These are phyloP conservation scores for Aphidius gifuensis DNA, from an alignment of 1,140 invertebrate species.

Conservation along the genomic window DNA sequence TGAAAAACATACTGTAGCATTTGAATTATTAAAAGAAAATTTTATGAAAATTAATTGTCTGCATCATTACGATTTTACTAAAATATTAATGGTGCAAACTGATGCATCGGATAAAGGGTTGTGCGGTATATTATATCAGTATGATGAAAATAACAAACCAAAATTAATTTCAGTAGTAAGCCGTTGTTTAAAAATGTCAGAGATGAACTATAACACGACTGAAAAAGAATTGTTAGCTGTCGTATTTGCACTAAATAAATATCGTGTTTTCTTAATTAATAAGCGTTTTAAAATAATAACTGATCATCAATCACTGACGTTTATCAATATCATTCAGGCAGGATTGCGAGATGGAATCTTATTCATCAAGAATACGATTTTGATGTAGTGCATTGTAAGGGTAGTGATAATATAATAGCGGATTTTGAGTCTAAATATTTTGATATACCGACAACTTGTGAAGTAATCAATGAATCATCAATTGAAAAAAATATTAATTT, in stretches of 20 bases:
- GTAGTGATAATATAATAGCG: neutral
- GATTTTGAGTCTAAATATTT: slow-evolving; percentile 1
- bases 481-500: neutral
- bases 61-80: neutral
- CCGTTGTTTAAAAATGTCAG: neutral
- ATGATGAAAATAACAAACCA: neutral
- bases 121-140: neutral
- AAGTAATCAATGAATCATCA: neutral
- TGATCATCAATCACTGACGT: slow-evolving; percentile 6
- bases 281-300: neutral
- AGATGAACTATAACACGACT: slow-evolving; percentile 1
- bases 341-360: neutral
- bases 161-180: neutral
- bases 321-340: neutral
- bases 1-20: neutral
- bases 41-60: neutral
- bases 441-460: neutral
- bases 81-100: neutral
- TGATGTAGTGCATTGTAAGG: neutral
- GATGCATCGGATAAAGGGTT: slow-evolving; percentile 1
- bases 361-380: slow-evolving; percentile 4
- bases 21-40: neutral
- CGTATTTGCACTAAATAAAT: slow-evolving; percentile 1
- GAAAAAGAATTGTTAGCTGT: slow-evolving; percentile 2
- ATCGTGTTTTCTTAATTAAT: slow-evolving; percentile 4